Evolutionary conservation across 2,888 invertebrate species (phyloP).

Genomic region (Latheticus oryzae): DNA sequence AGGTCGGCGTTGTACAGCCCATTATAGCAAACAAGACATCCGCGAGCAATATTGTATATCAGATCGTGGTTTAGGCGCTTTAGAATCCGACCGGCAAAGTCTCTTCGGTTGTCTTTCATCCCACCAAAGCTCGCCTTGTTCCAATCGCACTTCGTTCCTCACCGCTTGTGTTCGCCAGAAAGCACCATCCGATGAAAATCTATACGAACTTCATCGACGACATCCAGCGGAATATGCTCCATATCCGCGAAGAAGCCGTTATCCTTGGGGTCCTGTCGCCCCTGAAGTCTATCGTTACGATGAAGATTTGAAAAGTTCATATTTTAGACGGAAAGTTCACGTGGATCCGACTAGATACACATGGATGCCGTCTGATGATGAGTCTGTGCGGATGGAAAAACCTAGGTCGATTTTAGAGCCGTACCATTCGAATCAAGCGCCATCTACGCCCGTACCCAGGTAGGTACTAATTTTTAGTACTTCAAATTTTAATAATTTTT

Average conservation of each 20-base stretch:
- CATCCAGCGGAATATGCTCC: slow-evolving; percentile 79
- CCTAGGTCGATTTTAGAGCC: slow-evolving; percentile 67
- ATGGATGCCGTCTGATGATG: slow-evolving; percentile 84
- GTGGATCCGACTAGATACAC: slow-evolving; percentile 80
- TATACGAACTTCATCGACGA: slow-evolving; percentile 69
- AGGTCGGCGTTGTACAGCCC: slow-evolving; percentile 69
- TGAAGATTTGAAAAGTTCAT: slow-evolving; percentile 82
- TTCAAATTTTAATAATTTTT: slow-evolving; percentile 43
- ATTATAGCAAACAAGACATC: slow-evolving; percentile 89
- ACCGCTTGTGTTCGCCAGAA: slow-evolving; percentile 89
- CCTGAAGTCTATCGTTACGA: slow-evolving; percentile 74
- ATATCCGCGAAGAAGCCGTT: slow-evolving; percentile 81
- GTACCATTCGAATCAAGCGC: slow-evolving; percentile 44
- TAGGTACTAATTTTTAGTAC: slow-evolving; percentile 35
- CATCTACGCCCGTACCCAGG: slow-evolving; percentile 45
- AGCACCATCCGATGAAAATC: slow-evolving; percentile 89
- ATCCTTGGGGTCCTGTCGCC: slow-evolving; percentile 71
- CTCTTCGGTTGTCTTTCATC: slow-evolving; percentile 89
- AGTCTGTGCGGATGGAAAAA: slow-evolving; percentile 78
- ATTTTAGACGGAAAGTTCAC: slow-evolving; percentile 83
- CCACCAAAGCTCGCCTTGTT: slow-evolving; percentile 77
- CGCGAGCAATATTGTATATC: slow-evolving; percentile 95
- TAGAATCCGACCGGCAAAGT: slow-evolving; percentile 74
- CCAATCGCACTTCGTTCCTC: slow-evolving; percentile 74
- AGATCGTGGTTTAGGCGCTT: slow-evolving; percentile 86